These are phyloP conservation scores for Pristionchus japonicus DNA, from an alignment of 2,888 invertebrate species.

Conservation along the genomic window DNA sequence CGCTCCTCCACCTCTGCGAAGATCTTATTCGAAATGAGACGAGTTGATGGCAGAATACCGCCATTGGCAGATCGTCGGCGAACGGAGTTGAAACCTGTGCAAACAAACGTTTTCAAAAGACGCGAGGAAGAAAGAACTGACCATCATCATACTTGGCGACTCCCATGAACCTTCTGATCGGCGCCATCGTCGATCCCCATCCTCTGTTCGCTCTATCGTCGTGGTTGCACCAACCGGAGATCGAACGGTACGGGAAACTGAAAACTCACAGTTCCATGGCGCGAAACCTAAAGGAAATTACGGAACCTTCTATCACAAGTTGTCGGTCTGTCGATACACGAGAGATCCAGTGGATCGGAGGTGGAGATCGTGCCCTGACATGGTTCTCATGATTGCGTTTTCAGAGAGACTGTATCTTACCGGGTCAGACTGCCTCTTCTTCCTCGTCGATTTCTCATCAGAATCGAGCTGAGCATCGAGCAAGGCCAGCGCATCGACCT, in stretches of 20 bases:
- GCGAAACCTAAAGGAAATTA: neutral
- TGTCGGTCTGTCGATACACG: neutral
- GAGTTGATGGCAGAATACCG: neutral
- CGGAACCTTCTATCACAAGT: neutral
- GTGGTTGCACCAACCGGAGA: conserved; percentile 91
- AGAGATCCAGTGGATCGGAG: neutral
- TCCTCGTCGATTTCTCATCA: neutral
- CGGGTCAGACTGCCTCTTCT: neutral
- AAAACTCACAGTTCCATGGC: neutral
- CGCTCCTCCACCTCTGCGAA: conserved; percentile 42
- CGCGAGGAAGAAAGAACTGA: neutral
- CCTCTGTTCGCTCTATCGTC: conserved; percentile 77
- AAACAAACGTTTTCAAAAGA: neutral
- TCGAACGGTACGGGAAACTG: conserved; percentile 54
- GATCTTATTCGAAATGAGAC: conserved; percentile 34
- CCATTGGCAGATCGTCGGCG: neutral
- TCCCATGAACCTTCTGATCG: conserved; percentile 84
- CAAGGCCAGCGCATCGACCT: neutral
- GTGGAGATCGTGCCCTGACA: neutral
- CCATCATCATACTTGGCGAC: conserved; percentile 83
- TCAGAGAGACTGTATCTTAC: neutral
- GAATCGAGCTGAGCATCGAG: neutral
- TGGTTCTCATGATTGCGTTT: neutral
- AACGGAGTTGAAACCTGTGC: conserved; percentile 41
- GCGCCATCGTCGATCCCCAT: conserved; percentile 85